A percentile compares a stretch with the other conserved stretches of the same genome.
Evolutionary conservation across 2,797 vertebrate species (phyloP).

Genomic region (Lemur catta): DNA sequence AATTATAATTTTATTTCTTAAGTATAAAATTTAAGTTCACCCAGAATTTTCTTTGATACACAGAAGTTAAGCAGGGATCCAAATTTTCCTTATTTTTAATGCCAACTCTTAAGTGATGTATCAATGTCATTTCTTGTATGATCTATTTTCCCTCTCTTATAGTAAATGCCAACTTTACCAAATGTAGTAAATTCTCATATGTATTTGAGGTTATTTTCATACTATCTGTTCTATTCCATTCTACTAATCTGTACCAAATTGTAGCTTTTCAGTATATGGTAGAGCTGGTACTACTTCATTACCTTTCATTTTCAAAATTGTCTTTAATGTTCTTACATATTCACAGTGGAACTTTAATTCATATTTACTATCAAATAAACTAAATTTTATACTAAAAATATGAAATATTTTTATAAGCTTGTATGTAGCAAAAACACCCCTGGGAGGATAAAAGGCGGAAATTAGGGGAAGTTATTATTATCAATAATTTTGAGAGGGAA

Average conservation of each 20-base stretch:
- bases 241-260: background rate
- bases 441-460: background rate
- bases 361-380: constrained; percentile 12
- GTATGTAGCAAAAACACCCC: background rate
- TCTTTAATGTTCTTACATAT: constrained; percentile 1
- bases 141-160: background rate
- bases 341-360: constrained; percentile 4
- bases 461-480: constrained; percentile 29
- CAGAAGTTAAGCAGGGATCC: background rate
- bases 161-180: background rate
- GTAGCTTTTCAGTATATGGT: background rate
- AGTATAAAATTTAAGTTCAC: background rate
- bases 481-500: background rate
- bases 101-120: background rate
- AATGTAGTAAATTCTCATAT: background rate
- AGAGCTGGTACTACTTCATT: background rate
- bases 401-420: background rate
- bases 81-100: background rate
- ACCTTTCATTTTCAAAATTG: constrained; percentile 12
- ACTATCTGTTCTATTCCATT: background rate
- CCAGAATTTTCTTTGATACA: background rate
- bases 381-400: constrained; percentile 38
- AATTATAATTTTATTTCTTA: constrained; percentile 1
- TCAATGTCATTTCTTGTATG: background rate
- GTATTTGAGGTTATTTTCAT: constrained; percentile 7